These are phyloP conservation scores for Muscicapa comitata DNA, from an alignment of 2,797 vertebrate species.

Conservation along the genomic window DNA sequence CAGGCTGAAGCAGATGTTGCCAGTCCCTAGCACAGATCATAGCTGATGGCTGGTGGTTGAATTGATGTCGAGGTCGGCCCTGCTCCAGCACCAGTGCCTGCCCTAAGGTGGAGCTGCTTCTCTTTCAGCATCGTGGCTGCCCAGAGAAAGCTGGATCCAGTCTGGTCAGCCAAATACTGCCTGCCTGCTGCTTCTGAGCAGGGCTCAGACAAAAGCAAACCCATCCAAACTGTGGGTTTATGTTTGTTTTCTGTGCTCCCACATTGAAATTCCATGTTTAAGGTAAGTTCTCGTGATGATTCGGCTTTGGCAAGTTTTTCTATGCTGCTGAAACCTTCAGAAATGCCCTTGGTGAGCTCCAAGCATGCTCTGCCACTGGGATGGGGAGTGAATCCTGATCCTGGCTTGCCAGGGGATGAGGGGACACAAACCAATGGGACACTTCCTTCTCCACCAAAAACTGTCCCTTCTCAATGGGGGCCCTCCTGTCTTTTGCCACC, in stretches of 20 bases:
- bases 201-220: neutral
- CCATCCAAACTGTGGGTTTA: neutral
- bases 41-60: neutral
- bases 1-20: neutral
- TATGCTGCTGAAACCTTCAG: neutral
- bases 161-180: neutral
- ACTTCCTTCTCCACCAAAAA: neutral
- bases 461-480: neutral
- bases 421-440: neutral
- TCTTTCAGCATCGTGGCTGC: neutral
- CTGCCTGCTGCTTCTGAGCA: slow-evolving; percentile 5
- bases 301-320: neutral
- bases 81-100: slow-evolving; percentile 23
- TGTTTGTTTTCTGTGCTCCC: neutral
- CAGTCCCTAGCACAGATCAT: neutral
- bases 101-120: slow-evolving; percentile 67
- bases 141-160: neutral
- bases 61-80: neutral
- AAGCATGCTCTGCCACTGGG: neutral
- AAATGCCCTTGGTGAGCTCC: neutral
- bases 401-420: accelerated
- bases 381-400: neutral
- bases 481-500: neutral
- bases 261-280: neutral
- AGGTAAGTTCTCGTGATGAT: neutral